A percentile compares a stretch with the other conserved stretches of the same genome.
These are phyloP conservation scores for Octopus bimaculoides DNA, from an alignment of 1,140 invertebrate genomes.

Conservation along the genomic window DNA sequence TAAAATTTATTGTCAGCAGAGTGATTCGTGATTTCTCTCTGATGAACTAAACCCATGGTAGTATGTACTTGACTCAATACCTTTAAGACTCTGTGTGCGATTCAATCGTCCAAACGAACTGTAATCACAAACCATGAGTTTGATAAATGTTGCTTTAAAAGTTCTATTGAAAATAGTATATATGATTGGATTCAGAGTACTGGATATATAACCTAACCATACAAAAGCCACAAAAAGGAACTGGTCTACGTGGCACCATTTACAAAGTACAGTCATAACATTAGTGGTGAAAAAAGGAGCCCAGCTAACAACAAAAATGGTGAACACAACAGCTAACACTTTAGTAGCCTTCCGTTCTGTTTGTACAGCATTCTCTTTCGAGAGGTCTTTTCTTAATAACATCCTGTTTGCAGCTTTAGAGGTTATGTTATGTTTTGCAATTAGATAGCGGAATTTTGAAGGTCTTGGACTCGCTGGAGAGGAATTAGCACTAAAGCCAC, in stretches of 20 bases:
- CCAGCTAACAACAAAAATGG: conserved; percentile 55
- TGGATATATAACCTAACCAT: conserved; percentile 57
- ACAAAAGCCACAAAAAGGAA: conserved; percentile 49
- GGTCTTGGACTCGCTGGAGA: background rate
- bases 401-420: conserved; percentile 48
- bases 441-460: conserved; percentile 32
- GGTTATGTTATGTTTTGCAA: conserved; percentile 46
- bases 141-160: conserved; percentile 54
- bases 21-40: background rate
- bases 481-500: background rate
- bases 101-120: conserved; percentile 32
- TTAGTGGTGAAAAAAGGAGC: conserved; percentile 57
- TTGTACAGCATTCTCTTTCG: conserved; percentile 39
- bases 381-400: conserved; percentile 26
- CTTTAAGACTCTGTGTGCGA: conserved; percentile 20
- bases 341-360: conserved; percentile 92
- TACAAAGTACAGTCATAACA: conserved; percentile 54
- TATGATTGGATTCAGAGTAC: conserved; percentile 57
- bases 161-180: conserved; percentile 59
- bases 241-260: conserved; percentile 58
- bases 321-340: conserved; percentile 56
- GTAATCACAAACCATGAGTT: conserved; percentile 48
- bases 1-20: background rate
- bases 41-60: background rate
- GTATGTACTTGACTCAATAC: background rate